Evolutionary conservation across 1,140 invertebrate genomes (phyloP), one percentile per base, ranked within the genome.

Genomic region (Zaprionus tsacasi): DNA sequence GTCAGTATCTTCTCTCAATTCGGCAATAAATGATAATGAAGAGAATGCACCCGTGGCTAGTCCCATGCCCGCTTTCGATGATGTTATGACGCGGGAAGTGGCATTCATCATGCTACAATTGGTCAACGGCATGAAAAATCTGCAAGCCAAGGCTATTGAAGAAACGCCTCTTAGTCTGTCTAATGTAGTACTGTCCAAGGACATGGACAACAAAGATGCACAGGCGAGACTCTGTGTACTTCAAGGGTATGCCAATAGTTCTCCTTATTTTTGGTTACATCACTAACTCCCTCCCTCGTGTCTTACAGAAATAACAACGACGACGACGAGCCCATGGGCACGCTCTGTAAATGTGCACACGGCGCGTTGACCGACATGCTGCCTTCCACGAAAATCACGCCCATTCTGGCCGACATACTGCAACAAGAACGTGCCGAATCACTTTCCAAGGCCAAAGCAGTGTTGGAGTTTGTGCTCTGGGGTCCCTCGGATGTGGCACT

Each of bases 401-500:
- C 95, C 1, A 93, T 97, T 2, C 93, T 97, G n/a, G 94, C 94
- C 74, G 95, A 96, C 79, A 92, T 97, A 10, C 90, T 97, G 15
- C 93, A 94, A 73, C 95, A 96, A 83, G 96, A 96, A 86, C 93
- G 95, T 27, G 95, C 96, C 0, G 94, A 96, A 33, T 96, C 96
- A 2, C 87, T 98, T 27, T 94, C 95, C 17, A 92, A 91, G 67
- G 79, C 89, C 17, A 97, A 97, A 92, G 95, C 96, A 0, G 94
- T 97, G 0, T 90, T 98, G 30, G 97, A 98, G 86, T 97, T 96
- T 81, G 96, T 96, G 70, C 93, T 98, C 2, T 98, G 97, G 96
- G 97, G 97, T 3, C 97, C 97, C 1, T 94, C 96, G 11, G 96
- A 97, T 81, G 95, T 96, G 1, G 94, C 94, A 0, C 93, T 96